Conservation (phyloP, 2,113 vertebrate species). For the Brachyhypopomus gauderio region DNA sequence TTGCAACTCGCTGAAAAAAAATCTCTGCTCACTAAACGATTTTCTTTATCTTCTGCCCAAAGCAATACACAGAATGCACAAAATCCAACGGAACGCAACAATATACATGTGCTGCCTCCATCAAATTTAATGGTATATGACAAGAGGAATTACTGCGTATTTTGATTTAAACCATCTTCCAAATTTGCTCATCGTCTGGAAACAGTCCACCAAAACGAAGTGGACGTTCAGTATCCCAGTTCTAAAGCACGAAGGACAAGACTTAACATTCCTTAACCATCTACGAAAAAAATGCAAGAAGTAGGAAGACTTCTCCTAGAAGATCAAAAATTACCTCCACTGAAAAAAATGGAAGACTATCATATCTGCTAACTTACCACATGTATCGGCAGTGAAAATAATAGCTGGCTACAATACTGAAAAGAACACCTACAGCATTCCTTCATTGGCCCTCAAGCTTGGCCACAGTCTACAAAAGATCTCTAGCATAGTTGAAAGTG, state of each 20-base stretch:
- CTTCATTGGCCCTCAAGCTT: slow-evolving; percentile 50
- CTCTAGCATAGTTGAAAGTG: neutral
- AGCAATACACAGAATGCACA: neutral
- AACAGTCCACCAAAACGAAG: neutral
- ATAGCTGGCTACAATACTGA: slow-evolving; percentile 44
- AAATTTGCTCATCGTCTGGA: neutral
- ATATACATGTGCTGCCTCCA: too few species aligned
- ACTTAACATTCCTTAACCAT: too few species aligned
- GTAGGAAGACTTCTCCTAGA: slow-evolving; percentile 1
- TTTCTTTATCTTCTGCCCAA: neutral
- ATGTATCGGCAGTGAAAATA: slow-evolving; percentile 38
- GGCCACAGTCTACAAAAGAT: slow-evolving; percentile 48
- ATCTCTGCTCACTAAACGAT: neutral
- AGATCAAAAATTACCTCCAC: neutral
- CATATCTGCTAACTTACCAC: slow-evolving; percentile 39
- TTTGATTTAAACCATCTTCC: neutral
- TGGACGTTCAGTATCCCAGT: neutral
- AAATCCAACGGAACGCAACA: neutral
- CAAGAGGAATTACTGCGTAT: neutral
- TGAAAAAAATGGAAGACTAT: slow-evolving; percentile 36
- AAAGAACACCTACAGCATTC: slow-evolving; percentile 23
- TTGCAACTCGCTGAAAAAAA: neutral
- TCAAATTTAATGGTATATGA: neutral
- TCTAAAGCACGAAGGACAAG: too few species aligned
- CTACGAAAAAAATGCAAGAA: slow-evolving; percentile 40